These are phyloP conservation scores for Cyanoliseus patagonus DNA, from an alignment of 2,113 vertebrate genomes.

Conservation along the genomic window DNA sequence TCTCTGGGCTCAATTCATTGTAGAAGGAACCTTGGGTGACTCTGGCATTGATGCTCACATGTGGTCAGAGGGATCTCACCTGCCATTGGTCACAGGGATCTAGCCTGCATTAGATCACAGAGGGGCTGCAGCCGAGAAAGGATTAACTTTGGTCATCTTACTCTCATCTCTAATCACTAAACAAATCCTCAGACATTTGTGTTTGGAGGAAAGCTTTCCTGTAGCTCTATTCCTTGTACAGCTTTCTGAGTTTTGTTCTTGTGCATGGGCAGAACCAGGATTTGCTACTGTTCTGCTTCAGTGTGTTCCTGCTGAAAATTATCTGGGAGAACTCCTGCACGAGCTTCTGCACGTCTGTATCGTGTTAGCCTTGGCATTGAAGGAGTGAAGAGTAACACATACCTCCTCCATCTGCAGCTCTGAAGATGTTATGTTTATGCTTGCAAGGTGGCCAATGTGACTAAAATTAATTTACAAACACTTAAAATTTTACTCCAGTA, in stretches of 20 bases:
- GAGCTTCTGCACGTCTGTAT: background rate
- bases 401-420: slow-evolving; percentile 42
- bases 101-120: background rate
- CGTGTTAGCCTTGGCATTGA: background rate
- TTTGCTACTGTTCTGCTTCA: background rate
- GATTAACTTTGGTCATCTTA: background rate
- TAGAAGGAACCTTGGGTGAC: background rate
- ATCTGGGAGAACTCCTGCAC: background rate
- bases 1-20: background rate
- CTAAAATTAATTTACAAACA: slow-evolving; percentile 58
- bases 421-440: slow-evolving; percentile 12
- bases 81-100: background rate
- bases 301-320: background rate
- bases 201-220: background rate
- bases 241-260: background rate
- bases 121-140: background rate
- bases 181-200: fast-evolving
- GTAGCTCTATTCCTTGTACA: background rate
- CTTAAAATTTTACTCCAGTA: slow-evolving; percentile 9
- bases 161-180: background rate
- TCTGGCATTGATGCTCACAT: background rate
- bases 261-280: background rate
- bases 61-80: background rate
- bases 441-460: background rate
- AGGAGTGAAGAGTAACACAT: slow-evolving; percentile 52